phyloP scores from a whole-genome alignment of 2,888 invertebrate genomes.

The Lasioglossum oenotherae region DNA sequence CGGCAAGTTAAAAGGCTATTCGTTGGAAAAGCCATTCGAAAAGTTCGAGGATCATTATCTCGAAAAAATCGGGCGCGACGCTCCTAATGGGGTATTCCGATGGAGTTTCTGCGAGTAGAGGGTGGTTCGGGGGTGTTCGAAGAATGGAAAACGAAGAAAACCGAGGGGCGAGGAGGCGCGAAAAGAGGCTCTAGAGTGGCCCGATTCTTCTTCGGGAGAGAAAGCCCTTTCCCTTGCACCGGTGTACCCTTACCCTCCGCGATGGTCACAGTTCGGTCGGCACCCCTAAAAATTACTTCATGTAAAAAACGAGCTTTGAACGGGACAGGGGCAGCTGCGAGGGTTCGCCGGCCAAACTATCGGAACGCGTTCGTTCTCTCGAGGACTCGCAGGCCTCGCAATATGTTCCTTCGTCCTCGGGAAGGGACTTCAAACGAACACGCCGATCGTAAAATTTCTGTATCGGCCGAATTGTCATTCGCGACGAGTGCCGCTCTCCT shows the following conservation, averaged over 20 bases:
- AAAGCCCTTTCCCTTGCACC: slow-evolving; percentile 31
- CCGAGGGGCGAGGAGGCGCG: slow-evolving; percentile 41
- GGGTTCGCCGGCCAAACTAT: slow-evolving; percentile 6
- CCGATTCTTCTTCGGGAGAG: slow-evolving; percentile 58
- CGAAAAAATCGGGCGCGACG: slow-evolving; percentile 50
- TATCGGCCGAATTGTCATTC: not conserved
- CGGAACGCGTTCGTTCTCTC: slow-evolving; percentile 10
- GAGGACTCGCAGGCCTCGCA: slow-evolving; percentile 29
- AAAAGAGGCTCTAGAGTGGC: slow-evolving; percentile 45
- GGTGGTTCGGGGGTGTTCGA: slow-evolving; percentile 16
- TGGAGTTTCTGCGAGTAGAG: slow-evolving; percentile 47
- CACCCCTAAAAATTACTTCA: slow-evolving; percentile 70
- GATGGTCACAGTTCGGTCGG: slow-evolving; percentile 70
- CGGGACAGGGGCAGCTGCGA: slow-evolving; percentile 50
- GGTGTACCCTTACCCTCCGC: not conserved
- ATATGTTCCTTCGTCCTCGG: not conserved
- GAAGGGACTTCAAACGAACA: slow-evolving; percentile 40
- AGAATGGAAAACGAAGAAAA: not conserved
- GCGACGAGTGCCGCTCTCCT: not conserved
- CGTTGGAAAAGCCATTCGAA: slow-evolving; percentile 47
- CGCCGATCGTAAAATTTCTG: slow-evolving; percentile 30
- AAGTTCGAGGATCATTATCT: slow-evolving; percentile 63
- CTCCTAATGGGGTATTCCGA: slow-evolving; percentile 57
- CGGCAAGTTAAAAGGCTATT: slow-evolving; percentile 51
- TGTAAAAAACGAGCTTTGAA: slow-evolving; percentile 69